Conservation (phyloP, 2,113 vertebrate species). For the Acrocephalus arundinaceus region DNA sequence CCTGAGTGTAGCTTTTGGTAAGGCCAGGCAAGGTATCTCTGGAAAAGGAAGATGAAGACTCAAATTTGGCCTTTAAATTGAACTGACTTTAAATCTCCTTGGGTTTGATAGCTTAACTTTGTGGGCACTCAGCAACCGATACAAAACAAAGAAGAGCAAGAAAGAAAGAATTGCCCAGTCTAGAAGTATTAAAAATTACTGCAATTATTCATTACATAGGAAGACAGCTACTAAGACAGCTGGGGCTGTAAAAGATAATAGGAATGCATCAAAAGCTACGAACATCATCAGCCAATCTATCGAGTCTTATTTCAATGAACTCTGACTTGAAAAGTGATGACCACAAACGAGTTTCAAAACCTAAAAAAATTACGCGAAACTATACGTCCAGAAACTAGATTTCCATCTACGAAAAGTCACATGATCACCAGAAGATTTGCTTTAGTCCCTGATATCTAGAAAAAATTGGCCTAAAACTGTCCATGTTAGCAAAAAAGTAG, state of each 20-base stretch:
- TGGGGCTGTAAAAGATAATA: background rate
- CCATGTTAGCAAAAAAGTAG: background rate
- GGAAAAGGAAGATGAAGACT: background rate
- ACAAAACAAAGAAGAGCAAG: background rate
- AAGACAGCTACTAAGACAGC: background rate
- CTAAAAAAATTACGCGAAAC: background rate
- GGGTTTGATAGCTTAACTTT: background rate
- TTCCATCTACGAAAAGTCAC: background rate
- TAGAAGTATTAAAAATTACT: background rate
- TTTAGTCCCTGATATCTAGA: background rate
- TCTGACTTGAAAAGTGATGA: background rate
- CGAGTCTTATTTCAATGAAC: accelerated
- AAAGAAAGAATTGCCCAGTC: background rate
- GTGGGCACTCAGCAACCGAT: background rate
- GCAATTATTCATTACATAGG: background rate
- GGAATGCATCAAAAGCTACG: background rate
- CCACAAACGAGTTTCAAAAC: background rate
- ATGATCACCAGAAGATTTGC: background rate
- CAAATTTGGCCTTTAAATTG: background rate
- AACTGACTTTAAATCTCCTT: background rate
- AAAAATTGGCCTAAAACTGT: background rate
- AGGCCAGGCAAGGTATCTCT: background rate
- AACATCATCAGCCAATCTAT: background rate
- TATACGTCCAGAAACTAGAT: background rate
- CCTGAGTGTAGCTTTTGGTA: background rate